Base-by-base conservation (phyloP, 2,888 invertebrate genomes). In the Eupithecia vulgata region DNA sequence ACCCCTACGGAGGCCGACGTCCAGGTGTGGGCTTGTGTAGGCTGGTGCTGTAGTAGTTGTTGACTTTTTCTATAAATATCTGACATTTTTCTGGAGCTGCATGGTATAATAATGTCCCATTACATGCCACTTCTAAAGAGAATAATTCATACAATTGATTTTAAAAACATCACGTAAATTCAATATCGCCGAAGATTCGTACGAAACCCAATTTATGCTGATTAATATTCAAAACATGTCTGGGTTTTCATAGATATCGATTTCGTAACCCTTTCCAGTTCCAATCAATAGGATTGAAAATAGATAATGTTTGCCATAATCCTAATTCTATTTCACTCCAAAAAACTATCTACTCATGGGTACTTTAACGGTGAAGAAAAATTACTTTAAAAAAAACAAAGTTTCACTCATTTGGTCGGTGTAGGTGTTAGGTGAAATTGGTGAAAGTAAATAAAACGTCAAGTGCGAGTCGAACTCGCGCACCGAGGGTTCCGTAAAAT, bases 211-310 rank as follows among this genome's bases (percentile, higher is more conserved):
- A 57, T 68, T 67, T 45, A 76, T 61, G 25, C n/a, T 74, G 70
- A 73, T 77, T 77, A 69, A 73, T 77, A 78, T 78, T 79, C 79
- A 75, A 71, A 74, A 68, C 76, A 71, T 59, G 71, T 67, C 37
- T 66, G 59, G 65, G 75, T 74, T 78, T 72, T 65, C 68, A 65
- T 69, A 61, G 73, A 78, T 76, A 73, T 72, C 72, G 73, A 74
- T 78, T 75, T 77, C 70, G n/a, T 40, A 34, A 17, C 62, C n/a
- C 62, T 37, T 65, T 2, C 10, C 25, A 17, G 35, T n/a, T 37
- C 37, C 62, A 64, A 65, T 65, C 40, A 65, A 64, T 64, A 37
- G 10, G 25, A 65, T 6, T 7, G 65, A 65, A 64, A 65, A 37
- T 65, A 42, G 21, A 64, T 64, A 42, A 65, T 65, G 21, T 25